Percentiles rank a stretch among this genome's conserved stretches.
These are phyloP conservation scores for Boulengerochromis microlepis DNA, from an alignment of 2,113 vertebrate species.

Conservation along the genomic window DNA sequence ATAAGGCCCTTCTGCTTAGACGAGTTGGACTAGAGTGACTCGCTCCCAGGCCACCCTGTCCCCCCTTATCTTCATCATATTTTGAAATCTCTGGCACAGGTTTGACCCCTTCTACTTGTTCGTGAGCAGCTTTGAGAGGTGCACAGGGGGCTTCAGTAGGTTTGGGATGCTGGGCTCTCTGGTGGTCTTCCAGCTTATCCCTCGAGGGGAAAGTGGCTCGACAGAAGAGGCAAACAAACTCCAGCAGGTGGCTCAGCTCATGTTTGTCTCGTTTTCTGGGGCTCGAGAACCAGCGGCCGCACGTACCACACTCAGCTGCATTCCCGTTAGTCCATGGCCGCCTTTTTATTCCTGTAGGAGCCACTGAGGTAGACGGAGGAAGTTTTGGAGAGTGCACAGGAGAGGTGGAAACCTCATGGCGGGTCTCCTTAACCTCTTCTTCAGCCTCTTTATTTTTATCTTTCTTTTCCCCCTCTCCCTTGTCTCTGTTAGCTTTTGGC, in stretches of 20 bases:
- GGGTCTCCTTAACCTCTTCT: constrained; percentile 6
- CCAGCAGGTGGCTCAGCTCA: constrained; percentile 78
- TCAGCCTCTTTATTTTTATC: constrained; percentile 42
- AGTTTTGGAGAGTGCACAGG: constrained; percentile 44
- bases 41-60: background rate
- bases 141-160: constrained; percentile 38
- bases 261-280: constrained; percentile 81
- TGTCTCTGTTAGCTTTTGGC: background rate
- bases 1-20: constrained; percentile 74
- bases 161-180: constrained; percentile 70
- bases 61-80: constrained; percentile 43
- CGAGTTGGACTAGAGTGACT: constrained; percentile 51
- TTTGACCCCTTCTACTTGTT: constrained; percentile 25
- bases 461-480: constrained; percentile 12
- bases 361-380: constrained; percentile 46
- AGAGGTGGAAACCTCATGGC: constrained; percentile 8
- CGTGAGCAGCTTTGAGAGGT: constrained; percentile 19
- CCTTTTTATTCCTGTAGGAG: constrained; percentile 48
- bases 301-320: constrained; percentile 77
- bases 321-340: constrained; percentile 67
- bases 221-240: constrained; percentile 75
- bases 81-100: constrained; percentile 41
- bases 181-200: constrained; percentile 75
- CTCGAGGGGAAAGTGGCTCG: constrained; percentile 69
- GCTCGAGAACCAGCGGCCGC: constrained; percentile 80